Percentiles rank a stretch among this genome's conserved stretches.
phyloP scores from a whole-genome alignment of 2,888 invertebrate genomes.

The Notocelia uddmanniana region DNA sequence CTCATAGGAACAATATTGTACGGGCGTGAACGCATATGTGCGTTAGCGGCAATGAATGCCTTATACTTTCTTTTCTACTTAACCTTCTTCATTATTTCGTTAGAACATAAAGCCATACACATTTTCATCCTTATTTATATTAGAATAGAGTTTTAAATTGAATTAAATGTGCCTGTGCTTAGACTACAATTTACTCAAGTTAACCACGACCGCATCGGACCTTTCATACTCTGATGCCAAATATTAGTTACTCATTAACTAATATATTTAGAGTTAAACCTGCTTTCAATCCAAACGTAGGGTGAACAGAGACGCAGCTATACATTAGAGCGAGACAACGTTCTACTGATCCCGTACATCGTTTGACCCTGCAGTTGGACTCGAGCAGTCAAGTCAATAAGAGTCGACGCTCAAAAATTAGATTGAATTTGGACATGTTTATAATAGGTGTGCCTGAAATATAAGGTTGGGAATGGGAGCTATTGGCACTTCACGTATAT shows the following conservation, averaged over 20 bases:
- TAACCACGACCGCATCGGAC: constrained; percentile 24
- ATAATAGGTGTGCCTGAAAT: constrained; percentile 42
- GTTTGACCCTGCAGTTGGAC: constrained; percentile 2
- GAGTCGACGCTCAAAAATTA: constrained; percentile 30
- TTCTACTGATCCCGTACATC: background rate
- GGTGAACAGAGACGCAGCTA: background rate
- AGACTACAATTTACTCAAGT: constrained; percentile 27
- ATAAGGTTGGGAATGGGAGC: constrained; percentile 9
- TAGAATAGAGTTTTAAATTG: constrained; percentile 8
- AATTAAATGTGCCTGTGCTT: constrained; percentile 16
- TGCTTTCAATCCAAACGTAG: background rate
- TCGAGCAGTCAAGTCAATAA: constrained; percentile 19
- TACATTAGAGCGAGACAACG: constrained; percentile 1
- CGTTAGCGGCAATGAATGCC: too few species aligned
- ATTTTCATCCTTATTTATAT: constrained; percentile 3
- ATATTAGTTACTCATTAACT: constrained; percentile 72
- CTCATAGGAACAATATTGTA: too few species aligned
- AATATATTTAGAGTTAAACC: constrained; percentile 57
- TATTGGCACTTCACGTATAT: background rate
- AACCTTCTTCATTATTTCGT: constrained; percentile 15
- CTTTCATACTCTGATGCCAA: constrained; percentile 73
- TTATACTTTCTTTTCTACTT: background rate
- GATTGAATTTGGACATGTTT: constrained; percentile 35
- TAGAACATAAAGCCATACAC: background rate
- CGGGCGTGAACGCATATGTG: too few species aligned